Evolutionary conservation across 2,797 vertebrate genomes (phyloP).

Genomic region (Hippoglossus hippoglossus): DNA sequence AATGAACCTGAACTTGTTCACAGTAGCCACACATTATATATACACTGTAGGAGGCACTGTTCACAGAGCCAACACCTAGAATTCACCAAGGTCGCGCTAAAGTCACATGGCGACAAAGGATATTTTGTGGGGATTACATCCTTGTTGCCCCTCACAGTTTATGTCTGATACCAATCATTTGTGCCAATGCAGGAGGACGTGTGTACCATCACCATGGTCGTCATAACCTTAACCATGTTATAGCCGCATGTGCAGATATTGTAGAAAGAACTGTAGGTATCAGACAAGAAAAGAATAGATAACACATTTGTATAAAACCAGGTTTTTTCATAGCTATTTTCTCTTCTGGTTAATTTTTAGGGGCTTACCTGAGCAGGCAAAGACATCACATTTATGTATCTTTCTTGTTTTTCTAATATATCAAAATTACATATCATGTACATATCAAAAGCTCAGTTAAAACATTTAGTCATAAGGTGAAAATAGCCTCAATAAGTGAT

Average conservation of each 20-base stretch:
- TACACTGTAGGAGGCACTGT: neutral
- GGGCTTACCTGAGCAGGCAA: too few species aligned
- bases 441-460: neutral
- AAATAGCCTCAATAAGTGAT: neutral
- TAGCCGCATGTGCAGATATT: neutral
- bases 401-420: too few species aligned
- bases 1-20: neutral
- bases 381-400: too few species aligned
- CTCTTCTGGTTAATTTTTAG: neutral
- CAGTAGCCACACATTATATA: too few species aligned
- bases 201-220: neutral
- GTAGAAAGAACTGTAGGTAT: neutral
- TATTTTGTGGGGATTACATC: too few species aligned
- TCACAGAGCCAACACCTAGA: neutral
- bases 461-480: neutral
- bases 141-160: too few species aligned
- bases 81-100: neutral
- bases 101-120: too few species aligned
- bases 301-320: neutral
- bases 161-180: too few species aligned
- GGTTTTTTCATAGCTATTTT: neutral
- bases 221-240: neutral
- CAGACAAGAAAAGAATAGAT: neutral
- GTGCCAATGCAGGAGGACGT: too few species aligned
- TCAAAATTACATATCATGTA: too few species aligned